Evolutionary conservation across 1,140 invertebrate genomes (phyloP), one percentile per base, ranked within the genome.

Genomic region (Cardiocondyla obscurior): DNA sequence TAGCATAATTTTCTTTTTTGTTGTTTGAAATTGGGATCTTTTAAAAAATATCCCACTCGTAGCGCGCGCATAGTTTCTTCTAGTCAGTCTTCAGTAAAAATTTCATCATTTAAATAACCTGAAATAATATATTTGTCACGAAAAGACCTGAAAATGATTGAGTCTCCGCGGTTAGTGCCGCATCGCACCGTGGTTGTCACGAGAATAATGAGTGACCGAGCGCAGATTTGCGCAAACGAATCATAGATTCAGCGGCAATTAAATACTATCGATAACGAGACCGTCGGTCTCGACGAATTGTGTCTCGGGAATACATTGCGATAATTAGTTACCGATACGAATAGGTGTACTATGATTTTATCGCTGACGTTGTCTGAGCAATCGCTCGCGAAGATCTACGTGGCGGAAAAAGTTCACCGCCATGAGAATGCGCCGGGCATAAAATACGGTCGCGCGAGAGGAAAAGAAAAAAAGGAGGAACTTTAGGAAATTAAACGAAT

Each of bases 251-350:
- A 73, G 55, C 55, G 25, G 77, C 77, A 81, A 73, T 81, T 81
- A 81, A 81, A 73, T 60, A 22, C 53, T 30, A 19, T 53, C 77
- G 77, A 81, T 81, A 81, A 81, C 77, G n/a, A 81, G 77, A 81
- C 69, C 77, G 77, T 81, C 4, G 65, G 36, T 67, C 30, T 16
- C 39, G 28, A 19, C n/a, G 51, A 58, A 16, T n/a, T 51, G 67
- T 60, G 19, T 81, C 53, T 55, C n/a, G 22, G 33, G 70, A 81
- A 73, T 28, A 36, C 76, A 12, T 25, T 22, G 67, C 67, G 77
- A 58, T 81, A 81, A 81, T 73, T 73, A 73, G 77, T 39, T 73
- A 58, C 51, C 46, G 55, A 81, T 73, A 73, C 42, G 69, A 60
- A 73, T 72, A 73, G 28, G n/a, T 72, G 51, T 46, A 49, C 73